Percentiles rank a stretch among this genome's conserved stretches.
Conservation (phyloP, 2,113 vertebrate genomes). For the Oncorhynchus mykiss region DNA sequence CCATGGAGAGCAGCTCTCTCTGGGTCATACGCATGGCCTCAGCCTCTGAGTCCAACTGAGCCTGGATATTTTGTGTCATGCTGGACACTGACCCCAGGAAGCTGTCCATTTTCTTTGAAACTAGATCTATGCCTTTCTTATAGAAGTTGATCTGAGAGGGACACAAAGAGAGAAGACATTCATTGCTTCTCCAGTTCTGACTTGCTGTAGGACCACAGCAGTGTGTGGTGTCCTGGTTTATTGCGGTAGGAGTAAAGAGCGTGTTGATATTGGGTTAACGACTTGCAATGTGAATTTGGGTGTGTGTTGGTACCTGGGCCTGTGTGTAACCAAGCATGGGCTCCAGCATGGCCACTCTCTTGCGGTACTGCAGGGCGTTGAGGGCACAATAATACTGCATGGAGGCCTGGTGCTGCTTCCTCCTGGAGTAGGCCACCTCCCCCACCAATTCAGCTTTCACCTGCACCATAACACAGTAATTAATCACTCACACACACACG, state of each 20-base stretch:
- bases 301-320: constrained; percentile 78
- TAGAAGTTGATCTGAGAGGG: constrained; percentile 87
- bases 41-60: constrained; percentile 85
- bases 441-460: constrained; percentile 85
- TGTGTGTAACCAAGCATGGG: constrained; percentile 92
- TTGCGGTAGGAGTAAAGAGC: neutral
- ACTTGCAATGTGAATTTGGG: neutral
- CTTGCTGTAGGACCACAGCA: neutral
- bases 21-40: constrained; percentile 87
- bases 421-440: constrained; percentile 88
- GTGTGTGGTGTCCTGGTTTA: neutral
- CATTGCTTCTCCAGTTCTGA: neutral
- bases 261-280: neutral
- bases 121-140: constrained; percentile 92
- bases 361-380: constrained; percentile 93
- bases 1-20: constrained; percentile 86
- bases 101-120: constrained; percentile 88
- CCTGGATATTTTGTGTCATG: constrained; percentile 90
- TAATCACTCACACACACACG: neutral
- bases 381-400: constrained; percentile 96
- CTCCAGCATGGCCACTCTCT: constrained; percentile 91
- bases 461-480: constrained; percentile 64
- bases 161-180: neutral
- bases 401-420: constrained; percentile 93
- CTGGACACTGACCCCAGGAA: constrained; percentile 84